Base-by-base conservation (phyloP, 2,888 invertebrate species). In the Noctua pronuba region DNA sequence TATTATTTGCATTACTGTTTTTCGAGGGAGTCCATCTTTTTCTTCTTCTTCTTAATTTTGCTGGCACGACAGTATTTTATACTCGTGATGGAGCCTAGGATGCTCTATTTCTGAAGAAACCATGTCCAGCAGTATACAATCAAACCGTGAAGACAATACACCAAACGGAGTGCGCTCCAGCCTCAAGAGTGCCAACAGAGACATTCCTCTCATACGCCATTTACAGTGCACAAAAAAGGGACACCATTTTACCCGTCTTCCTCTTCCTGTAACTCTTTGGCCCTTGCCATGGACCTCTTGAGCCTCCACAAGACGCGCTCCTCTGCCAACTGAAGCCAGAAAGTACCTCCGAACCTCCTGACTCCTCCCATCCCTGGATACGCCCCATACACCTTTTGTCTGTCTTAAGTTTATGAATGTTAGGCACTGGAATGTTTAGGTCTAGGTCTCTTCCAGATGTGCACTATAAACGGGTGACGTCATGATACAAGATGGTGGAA, bases 141-240 rank as follows among this genome's bases (percentile, higher is more conserved):
- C 16, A 35, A 55, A 60, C 31, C 49, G 31, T 65, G 35, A 60
- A 82, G 52, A 73, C 62, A 67, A 62, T 72, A 67, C 70, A 79
- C 66, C 73, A 73, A 65, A 73, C 10, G 28, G 68, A 74, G 83
- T 79, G 82, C 78, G 82, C 44, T 75, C 62, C 76, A 86, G 86
- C 77, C 44, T 83, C 62, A 84, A 80, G 77, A 67, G 82, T 87
- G 82, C 69, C 44, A 67, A 74, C 78, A 85, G 72, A 74, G 75
- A 85, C 79, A 84, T 83, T 82, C 75, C 46, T 79, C 64, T 82
- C 46, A 83, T 80, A 85, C 84, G 60, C 88, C 88, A 89, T 88
- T 89, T 88, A 88, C 85, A 88, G 88, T 88, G 89, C 89, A 88
- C 89, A 88, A 85, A 86, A 82, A 49, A 84, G 65, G 75, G 74